These are phyloP conservation scores for Cylas formicarius DNA, from an alignment of 1,140 invertebrate species.

Conservation along the genomic window DNA sequence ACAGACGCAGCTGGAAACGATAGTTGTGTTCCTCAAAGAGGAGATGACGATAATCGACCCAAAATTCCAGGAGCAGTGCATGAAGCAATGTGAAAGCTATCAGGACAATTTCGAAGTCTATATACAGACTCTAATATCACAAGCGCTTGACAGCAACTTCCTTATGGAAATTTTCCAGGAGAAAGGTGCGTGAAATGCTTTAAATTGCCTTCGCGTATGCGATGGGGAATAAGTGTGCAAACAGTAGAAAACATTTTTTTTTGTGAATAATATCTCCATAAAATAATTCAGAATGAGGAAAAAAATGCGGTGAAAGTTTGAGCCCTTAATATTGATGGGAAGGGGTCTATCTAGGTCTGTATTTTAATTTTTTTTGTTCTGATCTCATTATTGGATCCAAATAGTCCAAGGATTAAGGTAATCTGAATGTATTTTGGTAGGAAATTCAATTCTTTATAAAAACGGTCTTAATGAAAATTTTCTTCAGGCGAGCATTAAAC, in stretches of 20 bases:
- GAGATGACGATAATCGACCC: constrained; percentile 64
- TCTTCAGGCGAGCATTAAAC: too few relatives aligned
- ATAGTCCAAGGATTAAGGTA: too few relatives aligned
- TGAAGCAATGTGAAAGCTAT: constrained; percentile 67
- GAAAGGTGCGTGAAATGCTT: constrained; percentile 62
- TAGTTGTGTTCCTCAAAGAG: constrained; percentile 71
- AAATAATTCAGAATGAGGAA: too few relatives aligned
- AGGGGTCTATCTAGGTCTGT: too few relatives aligned
- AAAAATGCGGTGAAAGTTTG: too few relatives aligned
- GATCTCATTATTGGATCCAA: too few relatives aligned
- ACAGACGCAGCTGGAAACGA: constrained; percentile 64
- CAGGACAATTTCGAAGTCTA: constrained; percentile 85
- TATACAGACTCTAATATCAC: constrained; percentile 82
- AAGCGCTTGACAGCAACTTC: constrained; percentile 83
- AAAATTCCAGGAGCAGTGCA: constrained; percentile 64
- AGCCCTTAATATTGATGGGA: too few relatives aligned
- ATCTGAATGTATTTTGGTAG: too few relatives aligned
- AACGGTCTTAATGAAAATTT: too few relatives aligned
- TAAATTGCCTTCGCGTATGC: neutral
- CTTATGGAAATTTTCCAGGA: constrained; percentile 82
- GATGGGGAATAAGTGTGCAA: neutral
- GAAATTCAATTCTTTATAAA: too few relatives aligned
- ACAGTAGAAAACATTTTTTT: neutral
- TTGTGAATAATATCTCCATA: too few relatives aligned
- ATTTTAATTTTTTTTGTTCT: too few relatives aligned